phyloP scores from a whole-genome alignment of 2,888 invertebrate species.

The Cheilosia vernalis region DNA sequence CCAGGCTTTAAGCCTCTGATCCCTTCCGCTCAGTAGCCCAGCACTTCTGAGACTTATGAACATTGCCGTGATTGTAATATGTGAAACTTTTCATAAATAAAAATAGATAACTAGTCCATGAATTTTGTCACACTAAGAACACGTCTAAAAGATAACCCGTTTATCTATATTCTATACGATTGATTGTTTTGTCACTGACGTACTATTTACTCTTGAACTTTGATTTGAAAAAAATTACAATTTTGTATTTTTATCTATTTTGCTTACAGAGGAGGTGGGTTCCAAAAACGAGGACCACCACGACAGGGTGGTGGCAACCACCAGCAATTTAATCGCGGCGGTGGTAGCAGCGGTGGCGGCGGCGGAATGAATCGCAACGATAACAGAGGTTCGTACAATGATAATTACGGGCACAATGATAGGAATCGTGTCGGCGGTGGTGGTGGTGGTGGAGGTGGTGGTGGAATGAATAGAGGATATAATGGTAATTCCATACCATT shows the following conservation, averaged over 20 bases:
- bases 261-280: slow-evolving; percentile 81
- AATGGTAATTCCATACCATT: slow-evolving; percentile 82
- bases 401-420: slow-evolving; percentile 83
- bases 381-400: slow-evolving; percentile 83
- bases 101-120: too few relatives aligned
- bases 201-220: not conserved
- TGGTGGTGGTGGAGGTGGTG: slow-evolving; percentile 79
- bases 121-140: not conserved
- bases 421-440: slow-evolving; percentile 84
- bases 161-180: too few relatives aligned
- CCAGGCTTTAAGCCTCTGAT: too few relatives aligned
- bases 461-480: slow-evolving; percentile 85
- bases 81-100: too few relatives aligned
- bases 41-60: too few relatives aligned
- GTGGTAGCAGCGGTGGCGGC: slow-evolving; percentile 76
- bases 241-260: slow-evolving; percentile 14
- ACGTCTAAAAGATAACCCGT: not conserved
- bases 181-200: not conserved
- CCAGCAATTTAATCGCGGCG: slow-evolving; percentile 79
- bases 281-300: slow-evolving; percentile 83
- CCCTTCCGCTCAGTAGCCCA: too few relatives aligned
- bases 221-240: too few relatives aligned
- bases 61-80: too few relatives aligned
- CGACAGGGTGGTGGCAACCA: slow-evolving; percentile 83
- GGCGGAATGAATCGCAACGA: slow-evolving; percentile 72